Conservation (phyloP, 1,140 invertebrate species). For the Brevipalpus yothersi region DNA sequence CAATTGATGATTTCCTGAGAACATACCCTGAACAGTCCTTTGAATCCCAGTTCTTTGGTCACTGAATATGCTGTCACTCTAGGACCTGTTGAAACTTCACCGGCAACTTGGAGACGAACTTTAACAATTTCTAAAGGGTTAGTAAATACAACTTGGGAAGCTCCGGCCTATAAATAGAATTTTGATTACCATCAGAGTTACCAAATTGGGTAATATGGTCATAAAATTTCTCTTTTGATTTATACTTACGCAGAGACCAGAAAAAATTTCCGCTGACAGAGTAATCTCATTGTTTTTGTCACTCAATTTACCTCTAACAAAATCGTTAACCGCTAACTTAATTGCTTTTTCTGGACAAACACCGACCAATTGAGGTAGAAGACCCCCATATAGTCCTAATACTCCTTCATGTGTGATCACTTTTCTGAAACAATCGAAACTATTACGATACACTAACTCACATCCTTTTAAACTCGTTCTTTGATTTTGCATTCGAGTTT, state of each 20-base stretch:
- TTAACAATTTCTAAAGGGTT: conserved; percentile 98
- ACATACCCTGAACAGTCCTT: conserved; percentile 75
- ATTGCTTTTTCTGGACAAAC: conserved; percentile 99
- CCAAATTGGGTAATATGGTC: not conserved
- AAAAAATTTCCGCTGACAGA: conserved; percentile 57
- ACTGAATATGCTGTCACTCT: conserved; percentile 63
- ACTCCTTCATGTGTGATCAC: conserved; percentile 85
- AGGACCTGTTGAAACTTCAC: conserved; percentile 56
- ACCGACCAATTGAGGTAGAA: conserved; percentile 91
- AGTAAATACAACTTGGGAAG: conserved; percentile 83
- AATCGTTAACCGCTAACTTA: conserved; percentile 86
- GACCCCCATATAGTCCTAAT: conserved; percentile 77
- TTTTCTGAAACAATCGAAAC: conserved; percentile 82
- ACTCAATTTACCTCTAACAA: conserved; percentile 79
- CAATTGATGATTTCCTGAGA: not conserved
- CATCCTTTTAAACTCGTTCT: conserved; percentile 71
- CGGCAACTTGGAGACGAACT: conserved; percentile 92
- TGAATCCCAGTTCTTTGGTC: conserved; percentile 70
- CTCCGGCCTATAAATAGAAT: conserved; percentile 41
- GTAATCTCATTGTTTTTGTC: conserved; percentile 65
- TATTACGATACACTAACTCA: conserved; percentile 92
- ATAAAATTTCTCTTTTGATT: not conserved
- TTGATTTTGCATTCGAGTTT: conserved; percentile 98
- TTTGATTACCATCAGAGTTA: not conserved
- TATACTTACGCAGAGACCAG: conserved; percentile 70